These are phyloP conservation scores for Helobdella robusta DNA, from an alignment of 2,888 invertebrate genomes.

Conservation along the genomic window DNA sequence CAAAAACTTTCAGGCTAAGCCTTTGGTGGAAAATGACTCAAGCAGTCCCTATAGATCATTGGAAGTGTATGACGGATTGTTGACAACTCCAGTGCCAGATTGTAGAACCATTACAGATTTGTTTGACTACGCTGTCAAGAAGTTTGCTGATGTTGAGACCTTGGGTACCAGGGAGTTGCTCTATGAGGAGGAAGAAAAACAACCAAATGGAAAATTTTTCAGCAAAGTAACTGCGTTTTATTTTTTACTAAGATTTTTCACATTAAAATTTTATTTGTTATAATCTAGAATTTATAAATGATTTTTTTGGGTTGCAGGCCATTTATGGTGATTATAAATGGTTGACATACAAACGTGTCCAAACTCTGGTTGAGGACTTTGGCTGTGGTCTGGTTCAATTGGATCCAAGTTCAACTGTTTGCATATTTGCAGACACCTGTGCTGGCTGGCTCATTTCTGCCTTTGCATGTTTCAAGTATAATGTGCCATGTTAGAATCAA, in stretches of 20 bases:
- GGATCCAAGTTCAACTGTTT: constrained; percentile 56
- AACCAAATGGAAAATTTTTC: constrained; percentile 85
- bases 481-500: constrained; percentile 67
- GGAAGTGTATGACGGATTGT: background rate
- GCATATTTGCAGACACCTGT: constrained; percentile 91
- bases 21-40: constrained; percentile 6
- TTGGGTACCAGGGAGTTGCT: constrained; percentile 81
- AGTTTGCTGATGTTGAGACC: constrained; percentile 65
- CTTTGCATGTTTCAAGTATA: constrained; percentile 88
- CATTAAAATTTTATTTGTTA: background rate
- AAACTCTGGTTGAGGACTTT: constrained; percentile 64
- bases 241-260: background rate
- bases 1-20: constrained; percentile 27
- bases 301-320: constrained; percentile 60
- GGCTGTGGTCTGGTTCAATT: constrained; percentile 73
- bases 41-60: constrained; percentile 22
- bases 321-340: constrained; percentile 86
- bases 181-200: constrained; percentile 82
- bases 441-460: constrained; percentile 96
- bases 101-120: constrained; percentile 56
- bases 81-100: constrained; percentile 18
- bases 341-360: constrained; percentile 71
- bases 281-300: background rate
- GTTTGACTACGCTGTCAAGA: constrained; percentile 66
- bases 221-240: constrained; percentile 31